phyloP scores from a whole-genome alignment of 2,113 vertebrate genomes.

The Chloropsis hardwickii region DNA sequence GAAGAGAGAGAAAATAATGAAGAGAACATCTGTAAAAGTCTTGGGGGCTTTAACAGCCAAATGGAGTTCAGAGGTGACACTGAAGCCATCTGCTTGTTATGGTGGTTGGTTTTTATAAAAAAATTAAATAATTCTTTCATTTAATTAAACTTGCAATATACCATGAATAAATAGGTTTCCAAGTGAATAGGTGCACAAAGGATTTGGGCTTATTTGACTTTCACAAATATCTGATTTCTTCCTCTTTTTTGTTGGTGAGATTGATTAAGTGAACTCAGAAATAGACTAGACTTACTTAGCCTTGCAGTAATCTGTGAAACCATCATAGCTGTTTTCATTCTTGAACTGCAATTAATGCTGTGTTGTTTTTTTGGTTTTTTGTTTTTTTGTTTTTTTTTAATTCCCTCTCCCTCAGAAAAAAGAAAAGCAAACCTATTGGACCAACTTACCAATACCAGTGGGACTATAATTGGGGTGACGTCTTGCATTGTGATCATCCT shows the following conservation, averaged over 20 bases:
- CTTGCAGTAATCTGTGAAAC: background rate
- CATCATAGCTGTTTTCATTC: background rate
- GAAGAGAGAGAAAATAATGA: background rate
- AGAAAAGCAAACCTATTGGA: conserved; percentile 93
- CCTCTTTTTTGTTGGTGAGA: background rate
- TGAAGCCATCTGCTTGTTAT: background rate
- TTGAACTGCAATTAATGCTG: background rate
- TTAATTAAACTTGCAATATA: background rate
- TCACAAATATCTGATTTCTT: background rate
- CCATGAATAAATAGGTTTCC: background rate
- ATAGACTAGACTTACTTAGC: background rate
- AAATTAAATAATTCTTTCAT: background rate
- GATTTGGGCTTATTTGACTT: background rate
- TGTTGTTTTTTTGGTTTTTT: background rate
- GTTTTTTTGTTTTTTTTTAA: too few relatives aligned
- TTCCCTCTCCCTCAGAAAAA: conserved; percentile 79
- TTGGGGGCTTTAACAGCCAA: background rate
- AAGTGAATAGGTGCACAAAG: background rate
- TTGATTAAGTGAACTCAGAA: background rate
- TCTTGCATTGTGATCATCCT: conserved; percentile 96
- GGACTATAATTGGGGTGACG: conserved; percentile 94
- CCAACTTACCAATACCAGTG: conserved; percentile 97
- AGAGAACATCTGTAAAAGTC: background rate
- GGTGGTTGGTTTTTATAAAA: background rate
- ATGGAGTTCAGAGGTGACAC: background rate